These are phyloP conservation scores for Amphipoea oculea DNA, from an alignment of 2,888 invertebrate species.

Conservation along the genomic window DNA sequence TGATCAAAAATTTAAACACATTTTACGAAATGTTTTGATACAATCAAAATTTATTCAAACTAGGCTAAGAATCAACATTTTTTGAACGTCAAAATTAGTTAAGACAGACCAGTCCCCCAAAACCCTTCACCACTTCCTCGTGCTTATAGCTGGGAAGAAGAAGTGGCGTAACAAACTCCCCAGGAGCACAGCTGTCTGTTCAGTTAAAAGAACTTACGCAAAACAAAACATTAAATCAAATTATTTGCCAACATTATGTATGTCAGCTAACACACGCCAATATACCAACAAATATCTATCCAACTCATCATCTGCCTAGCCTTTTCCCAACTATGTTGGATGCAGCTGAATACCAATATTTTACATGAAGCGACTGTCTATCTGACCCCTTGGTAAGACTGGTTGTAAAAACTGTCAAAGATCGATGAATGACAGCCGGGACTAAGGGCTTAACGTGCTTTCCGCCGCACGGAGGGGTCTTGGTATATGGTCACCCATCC, in stretches of 20 bases:
- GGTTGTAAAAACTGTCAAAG: too few relatives aligned
- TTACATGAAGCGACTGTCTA: too few relatives aligned
- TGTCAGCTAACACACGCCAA: too few relatives aligned
- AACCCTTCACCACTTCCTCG: background rate
- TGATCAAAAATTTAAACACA: background rate
- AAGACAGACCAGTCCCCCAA: background rate
- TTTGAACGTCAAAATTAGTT: background rate
- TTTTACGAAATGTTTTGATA: background rate
- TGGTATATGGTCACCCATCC: background rate
- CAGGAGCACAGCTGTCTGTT: background rate
- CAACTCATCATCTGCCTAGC: too few relatives aligned
- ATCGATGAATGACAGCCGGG: too few relatives aligned
- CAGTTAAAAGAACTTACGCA: background rate
- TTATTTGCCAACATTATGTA: too few relatives aligned
- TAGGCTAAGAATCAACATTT: background rate
- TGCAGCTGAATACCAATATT: too few relatives aligned
- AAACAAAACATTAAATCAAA: too few relatives aligned
- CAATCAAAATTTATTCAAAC: background rate
- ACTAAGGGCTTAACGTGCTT: background rate
- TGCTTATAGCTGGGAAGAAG: background rate
- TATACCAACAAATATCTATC: too few relatives aligned
- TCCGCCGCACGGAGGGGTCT: background rate
- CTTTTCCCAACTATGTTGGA: too few relatives aligned
- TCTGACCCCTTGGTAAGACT: too few relatives aligned
- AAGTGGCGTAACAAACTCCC: background rate